A percentile compares a stretch with the other conserved stretches of the same genome.
Evolutionary conservation across 1,140 invertebrate species (phyloP).

Genomic region (Macrocentrus cingulum): DNA sequence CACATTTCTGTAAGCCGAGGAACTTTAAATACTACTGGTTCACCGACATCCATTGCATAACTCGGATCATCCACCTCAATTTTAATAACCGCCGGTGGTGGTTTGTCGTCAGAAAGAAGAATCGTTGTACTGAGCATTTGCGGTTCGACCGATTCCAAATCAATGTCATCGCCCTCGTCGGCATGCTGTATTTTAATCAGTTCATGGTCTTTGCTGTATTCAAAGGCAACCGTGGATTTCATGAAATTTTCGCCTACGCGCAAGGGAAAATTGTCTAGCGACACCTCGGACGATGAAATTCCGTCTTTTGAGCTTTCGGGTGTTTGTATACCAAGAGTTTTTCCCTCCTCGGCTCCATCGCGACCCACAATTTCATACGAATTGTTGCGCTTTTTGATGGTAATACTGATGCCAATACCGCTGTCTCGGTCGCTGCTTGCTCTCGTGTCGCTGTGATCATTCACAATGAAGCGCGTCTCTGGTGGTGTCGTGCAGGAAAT

Average conservation of each 20-base stretch:
- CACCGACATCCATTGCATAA: too few relatives aligned
- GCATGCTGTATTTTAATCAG: neutral
- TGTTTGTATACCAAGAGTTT: neutral
- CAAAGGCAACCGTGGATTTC: neutral
- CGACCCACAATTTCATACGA: slow-evolving; percentile 53
- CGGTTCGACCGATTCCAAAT: neutral
- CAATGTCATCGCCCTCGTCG: slow-evolving; percentile 7
- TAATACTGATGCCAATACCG: slow-evolving; percentile 50
- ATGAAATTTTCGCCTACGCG: neutral
- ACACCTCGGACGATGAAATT: slow-evolving; percentile 24
- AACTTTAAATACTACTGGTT: too few relatives aligned
- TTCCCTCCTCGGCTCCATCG: slow-evolving; percentile 32
- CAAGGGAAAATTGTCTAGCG: slow-evolving; percentile 9
- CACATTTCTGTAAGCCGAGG: too few relatives aligned
- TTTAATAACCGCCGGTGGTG: too few relatives aligned
- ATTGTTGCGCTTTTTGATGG: slow-evolving; percentile 55
- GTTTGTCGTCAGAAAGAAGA: too few relatives aligned
- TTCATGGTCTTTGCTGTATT: neutral
- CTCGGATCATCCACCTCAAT: too few relatives aligned
- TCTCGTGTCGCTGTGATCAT: slow-evolving; percentile 21
- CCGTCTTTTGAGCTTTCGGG: slow-evolving; percentile 17
- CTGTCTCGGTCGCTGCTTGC: slow-evolving; percentile 45
- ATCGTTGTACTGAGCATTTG: neutral
- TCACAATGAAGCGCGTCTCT: neutral
- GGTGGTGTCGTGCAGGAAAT: slow-evolving; percentile 34